These are phyloP conservation scores for Phaedon cochleariae DNA, from an alignment of 2,888 invertebrate genomes.

Conservation along the genomic window DNA sequence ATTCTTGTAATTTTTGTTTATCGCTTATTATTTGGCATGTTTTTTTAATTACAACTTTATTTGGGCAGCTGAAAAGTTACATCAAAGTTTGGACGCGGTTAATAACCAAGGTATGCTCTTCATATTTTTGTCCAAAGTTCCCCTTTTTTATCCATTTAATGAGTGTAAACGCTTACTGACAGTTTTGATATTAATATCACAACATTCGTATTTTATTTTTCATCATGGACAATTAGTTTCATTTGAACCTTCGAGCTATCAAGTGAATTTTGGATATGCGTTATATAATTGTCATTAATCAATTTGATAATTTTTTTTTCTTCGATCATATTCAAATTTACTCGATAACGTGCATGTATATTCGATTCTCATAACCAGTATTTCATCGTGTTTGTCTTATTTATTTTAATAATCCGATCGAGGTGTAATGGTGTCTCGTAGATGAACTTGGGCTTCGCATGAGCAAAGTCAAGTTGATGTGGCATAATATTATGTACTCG, in stretches of 20 bases:
- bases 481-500: constrained; percentile 35
- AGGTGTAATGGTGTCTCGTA: constrained; percentile 9
- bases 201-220: not conserved
- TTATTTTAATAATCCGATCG: not conserved
- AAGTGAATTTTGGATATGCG: not conserved
- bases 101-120: constrained; percentile 70
- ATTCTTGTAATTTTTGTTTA: constrained; percentile 18
- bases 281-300: not conserved
- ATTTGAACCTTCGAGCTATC: not conserved
- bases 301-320: no score
- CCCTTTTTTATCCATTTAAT: constrained; percentile 16
- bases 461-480: constrained; percentile 57
- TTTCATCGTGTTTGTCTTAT: not conserved
- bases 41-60: constrained; percentile 50
- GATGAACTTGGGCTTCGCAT: constrained; percentile 52
- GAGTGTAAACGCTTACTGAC: not conserved
- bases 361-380: not conserved
- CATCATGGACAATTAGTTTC: not conserved
- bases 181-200: not conserved
- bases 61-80: constrained; percentile 67
- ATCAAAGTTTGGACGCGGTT: constrained; percentile 73
- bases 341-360: not conserved
- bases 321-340: not conserved
- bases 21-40: not conserved
- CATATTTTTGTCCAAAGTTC: constrained; percentile 39